Percentiles rank a stretch among this genome's conserved stretches.
Evolutionary conservation across 2,888 invertebrate species (phyloP).

Genomic region (Diadegma fenestrale): DNA sequence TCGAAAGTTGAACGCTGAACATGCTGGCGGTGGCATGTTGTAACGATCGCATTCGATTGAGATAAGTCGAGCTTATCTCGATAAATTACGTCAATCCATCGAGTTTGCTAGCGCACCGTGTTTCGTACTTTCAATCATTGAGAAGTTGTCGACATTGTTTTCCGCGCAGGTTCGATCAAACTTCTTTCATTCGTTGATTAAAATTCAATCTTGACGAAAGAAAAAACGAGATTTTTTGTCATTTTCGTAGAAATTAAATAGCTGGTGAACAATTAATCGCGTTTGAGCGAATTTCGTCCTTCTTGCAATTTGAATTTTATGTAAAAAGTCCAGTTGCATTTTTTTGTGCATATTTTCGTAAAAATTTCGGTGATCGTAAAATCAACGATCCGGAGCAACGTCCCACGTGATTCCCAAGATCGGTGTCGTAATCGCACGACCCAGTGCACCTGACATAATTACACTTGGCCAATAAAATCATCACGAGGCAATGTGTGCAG

Average conservation of each 20-base stretch:
- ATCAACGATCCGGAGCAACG: not conserved
- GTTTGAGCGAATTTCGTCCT: not conserved
- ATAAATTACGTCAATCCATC: not conserved
- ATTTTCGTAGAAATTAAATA: not conserved
- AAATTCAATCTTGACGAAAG: not conserved
- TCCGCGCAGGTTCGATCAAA: not conserved
- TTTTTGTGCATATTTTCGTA: not conserved
- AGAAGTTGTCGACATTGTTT: not conserved
- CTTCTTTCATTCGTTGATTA: not conserved
- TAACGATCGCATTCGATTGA: not conserved
- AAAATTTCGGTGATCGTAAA: not conserved
- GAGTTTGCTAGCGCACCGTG: not conserved
- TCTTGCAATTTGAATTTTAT: not conserved
- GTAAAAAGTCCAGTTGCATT: not conserved
- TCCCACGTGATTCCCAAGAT: not conserved
- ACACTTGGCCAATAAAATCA: not conserved
- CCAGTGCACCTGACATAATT: not conserved
- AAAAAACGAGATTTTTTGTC: not conserved
- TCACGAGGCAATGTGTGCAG: not conserved
- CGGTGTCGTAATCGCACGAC: not conserved
- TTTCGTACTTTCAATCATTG: not conserved
- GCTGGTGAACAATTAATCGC: not conserved
- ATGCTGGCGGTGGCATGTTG: not conserved
- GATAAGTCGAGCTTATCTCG: constrained; percentile 2
- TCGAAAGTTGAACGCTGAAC: not conserved